Conservation (phyloP, 1,140 invertebrate genomes). For the Campodea augens region DNA sequence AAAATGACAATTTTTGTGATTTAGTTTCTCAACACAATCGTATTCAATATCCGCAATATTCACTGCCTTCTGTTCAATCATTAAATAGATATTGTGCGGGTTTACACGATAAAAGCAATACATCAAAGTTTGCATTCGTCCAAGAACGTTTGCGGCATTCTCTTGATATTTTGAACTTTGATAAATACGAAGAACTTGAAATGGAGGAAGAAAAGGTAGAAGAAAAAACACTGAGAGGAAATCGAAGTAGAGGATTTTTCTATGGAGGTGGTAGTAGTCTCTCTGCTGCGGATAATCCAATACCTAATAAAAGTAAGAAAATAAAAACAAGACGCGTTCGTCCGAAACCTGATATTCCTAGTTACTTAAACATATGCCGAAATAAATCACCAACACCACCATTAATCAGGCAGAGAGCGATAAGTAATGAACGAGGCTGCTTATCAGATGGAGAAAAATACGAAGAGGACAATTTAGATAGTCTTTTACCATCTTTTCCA, state of each 20-base stretch:
- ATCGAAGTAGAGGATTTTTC: no score
- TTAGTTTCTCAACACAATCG: neutral
- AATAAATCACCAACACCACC: neutral
- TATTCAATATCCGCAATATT: neutral
- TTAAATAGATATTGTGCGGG: no score
- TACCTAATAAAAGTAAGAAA: no score
- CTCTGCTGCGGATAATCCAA: no score
- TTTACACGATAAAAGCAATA: no score
- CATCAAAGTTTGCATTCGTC: no score
- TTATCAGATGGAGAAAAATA: conserved; percentile 9
- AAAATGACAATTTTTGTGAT: neutral
- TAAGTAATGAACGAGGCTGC: neutral
- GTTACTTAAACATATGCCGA: conserved; percentile 11
- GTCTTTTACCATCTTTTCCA: conserved; percentile 38
- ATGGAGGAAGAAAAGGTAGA: neutral
- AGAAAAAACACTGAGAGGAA: neutral
- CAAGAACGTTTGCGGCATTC: neutral
- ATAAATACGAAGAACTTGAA: neutral
- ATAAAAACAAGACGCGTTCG: conserved; percentile 7
- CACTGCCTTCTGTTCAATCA: neutral
- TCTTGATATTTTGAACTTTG: neutral
- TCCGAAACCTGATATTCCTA: conserved; percentile 14
- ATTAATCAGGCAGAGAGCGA: neutral
- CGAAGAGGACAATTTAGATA: conserved; percentile 18
- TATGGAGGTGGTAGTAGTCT: no score